Evolutionary conservation across 2,113 vertebrate genomes (phyloP), one percentile per base, ranked within the genome.

Genomic region (Hemibagrus wyckioides): DNA sequence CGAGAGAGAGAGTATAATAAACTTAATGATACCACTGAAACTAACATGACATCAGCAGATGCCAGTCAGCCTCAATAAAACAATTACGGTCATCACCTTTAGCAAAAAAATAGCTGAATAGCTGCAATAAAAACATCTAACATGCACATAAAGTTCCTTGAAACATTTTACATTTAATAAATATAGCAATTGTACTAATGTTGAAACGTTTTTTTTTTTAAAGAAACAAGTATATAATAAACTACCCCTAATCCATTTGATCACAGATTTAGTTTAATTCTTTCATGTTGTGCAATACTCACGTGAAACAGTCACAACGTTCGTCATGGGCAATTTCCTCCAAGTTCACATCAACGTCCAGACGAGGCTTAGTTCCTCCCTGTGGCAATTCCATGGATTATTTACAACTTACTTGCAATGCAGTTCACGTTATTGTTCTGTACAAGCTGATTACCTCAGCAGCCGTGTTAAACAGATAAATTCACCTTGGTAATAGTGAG

Each of bases 401-500:
- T 57, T 80, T 21, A 28, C 30, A 39, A 39, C 1, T 30, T 65
- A 8, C 39, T 61, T 19, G 33, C 15, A 59, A 41, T 48, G 57
- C 57, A 59, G 30, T 14, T 73, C 30, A 23, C 10, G 7, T 30
- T 30, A 76, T 21, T 28, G 73, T 2, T n/a, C 2, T 52, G 44
- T 52, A 52, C 76, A 52, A 52, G n/a, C 0, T 3, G 76, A 79
- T 39, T 39, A 25, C 2, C 36, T 11, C 79, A 80, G 79, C 30
- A 14, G n/a, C 63, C 39, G 25, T 17, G 41, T 63, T 13, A 7
- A 57, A 56, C 33, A 54, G 44, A 36, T 52, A 30, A 13, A 83
- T 7, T 95, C 86, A 99, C 98, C 95, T 97, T 97, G 30, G 98
- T 99, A 77, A 99, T 96, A 0, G 98, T 99, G 86, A 96, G 94